A percentile compares a stretch with the other conserved stretches of the same genome.
Conservation (phyloP, 2,797 vertebrate species). For the Liparis tanakae region DNA sequence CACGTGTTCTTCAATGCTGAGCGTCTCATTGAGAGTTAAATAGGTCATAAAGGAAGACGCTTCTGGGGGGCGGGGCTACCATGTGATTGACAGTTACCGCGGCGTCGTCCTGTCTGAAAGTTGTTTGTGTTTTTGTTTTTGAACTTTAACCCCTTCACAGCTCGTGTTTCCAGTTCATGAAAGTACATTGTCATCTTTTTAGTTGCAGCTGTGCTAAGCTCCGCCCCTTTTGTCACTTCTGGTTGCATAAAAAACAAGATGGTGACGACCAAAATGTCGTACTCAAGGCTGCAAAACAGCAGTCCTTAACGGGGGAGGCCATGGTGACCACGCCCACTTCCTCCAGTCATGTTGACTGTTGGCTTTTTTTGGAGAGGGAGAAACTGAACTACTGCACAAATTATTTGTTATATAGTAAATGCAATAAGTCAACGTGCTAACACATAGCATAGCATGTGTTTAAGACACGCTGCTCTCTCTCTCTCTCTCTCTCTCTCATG, state of each 20-base stretch:
- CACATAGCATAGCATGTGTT: constrained; percentile 24
- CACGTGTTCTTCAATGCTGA: neutral
- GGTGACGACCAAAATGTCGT: no score
- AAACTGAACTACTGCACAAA: neutral
- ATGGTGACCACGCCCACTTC: no score
- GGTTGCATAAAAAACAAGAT: neutral
- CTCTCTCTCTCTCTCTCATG: neutral
- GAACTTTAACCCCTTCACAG: neutral
- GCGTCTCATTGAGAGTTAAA: neutral
- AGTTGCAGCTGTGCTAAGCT: no score
- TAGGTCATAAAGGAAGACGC: no score
- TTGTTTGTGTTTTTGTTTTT: neutral
- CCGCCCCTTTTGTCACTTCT: neutral
- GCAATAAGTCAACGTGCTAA: neutral
- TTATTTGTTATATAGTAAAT: neutral
- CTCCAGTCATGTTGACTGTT: no score
- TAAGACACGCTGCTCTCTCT: neutral
- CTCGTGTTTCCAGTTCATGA: no score
- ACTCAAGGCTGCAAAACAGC: no score
- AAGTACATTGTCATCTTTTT: no score
- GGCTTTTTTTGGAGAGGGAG: neutral
- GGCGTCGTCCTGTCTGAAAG: neutral
- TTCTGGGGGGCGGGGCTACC: neutral
- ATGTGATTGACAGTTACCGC: neutral
- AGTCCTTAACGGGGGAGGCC: no score